Conservation (phyloP, 2,113 vertebrate genomes). For the Zingel zingel region DNA sequence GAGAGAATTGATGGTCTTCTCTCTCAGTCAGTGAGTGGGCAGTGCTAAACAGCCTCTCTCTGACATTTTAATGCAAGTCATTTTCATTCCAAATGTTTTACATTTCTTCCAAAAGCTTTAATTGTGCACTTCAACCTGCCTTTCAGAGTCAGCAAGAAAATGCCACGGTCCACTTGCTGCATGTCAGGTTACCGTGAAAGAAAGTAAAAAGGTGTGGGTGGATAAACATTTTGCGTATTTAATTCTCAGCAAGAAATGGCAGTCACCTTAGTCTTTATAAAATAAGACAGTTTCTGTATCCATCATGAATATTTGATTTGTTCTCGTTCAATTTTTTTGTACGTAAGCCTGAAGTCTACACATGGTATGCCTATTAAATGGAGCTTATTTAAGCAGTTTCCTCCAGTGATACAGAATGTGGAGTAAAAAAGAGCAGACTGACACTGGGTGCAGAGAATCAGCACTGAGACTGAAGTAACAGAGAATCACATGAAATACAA, state of each 20-base stretch:
- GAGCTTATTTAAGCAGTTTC: constrained; percentile 25
- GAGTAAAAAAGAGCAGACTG: constrained; percentile 22
- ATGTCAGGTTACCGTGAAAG: constrained; percentile 46
- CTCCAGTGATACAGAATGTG: constrained; percentile 13
- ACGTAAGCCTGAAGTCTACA: neutral
- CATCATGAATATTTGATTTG: constrained; percentile 12
- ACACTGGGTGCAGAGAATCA: neutral
- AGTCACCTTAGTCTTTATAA: neutral
- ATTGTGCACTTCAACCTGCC: constrained; percentile 61
- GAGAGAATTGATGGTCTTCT: constrained; percentile 58
- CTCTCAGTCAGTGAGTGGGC: constrained; percentile 47
- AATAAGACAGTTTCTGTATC: neutral
- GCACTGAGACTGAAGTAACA: neutral
- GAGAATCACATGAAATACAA: constrained; percentile 33
- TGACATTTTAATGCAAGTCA: constrained; percentile 65
- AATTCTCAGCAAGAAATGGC: constrained; percentile 26
- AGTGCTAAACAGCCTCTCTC: constrained; percentile 34
- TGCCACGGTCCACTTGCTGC: constrained; percentile 52
- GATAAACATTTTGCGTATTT: constrained; percentile 48
- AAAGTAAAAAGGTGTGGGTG: constrained; percentile 30
- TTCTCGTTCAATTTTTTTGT: neutral
- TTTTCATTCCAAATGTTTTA: constrained; percentile 50
- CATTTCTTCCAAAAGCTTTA: constrained; percentile 53
- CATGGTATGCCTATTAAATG: constrained; percentile 13
- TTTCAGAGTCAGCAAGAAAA: constrained; percentile 54